Evolutionary conservation across 2,113 vertebrate genomes (phyloP).

Genomic region (Campylomormyrus tamandua): DNA sequence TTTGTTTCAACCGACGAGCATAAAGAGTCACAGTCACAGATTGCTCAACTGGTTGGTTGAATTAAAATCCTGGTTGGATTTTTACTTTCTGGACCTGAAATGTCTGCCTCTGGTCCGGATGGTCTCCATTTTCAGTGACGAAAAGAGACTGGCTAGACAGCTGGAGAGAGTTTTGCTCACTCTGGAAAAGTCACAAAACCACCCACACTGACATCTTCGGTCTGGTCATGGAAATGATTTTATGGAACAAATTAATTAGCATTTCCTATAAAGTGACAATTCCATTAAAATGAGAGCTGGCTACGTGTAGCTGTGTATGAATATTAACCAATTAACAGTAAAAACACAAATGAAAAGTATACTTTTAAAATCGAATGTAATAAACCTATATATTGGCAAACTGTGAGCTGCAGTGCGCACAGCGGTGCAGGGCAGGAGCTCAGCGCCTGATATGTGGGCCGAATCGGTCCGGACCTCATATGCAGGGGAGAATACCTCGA

Average conservation of each 20-base stretch:
- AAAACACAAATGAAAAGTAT: neutral
- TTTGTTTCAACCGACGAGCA: too few relatives aligned
- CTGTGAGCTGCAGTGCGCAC: neutral
- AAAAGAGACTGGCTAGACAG: neutral
- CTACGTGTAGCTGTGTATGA: neutral
- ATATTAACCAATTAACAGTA: neutral
- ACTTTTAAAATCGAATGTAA: neutral
- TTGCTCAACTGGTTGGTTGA: too few relatives aligned
- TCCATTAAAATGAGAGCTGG: neutral
- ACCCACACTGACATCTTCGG: neutral
- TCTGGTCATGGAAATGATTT: neutral
- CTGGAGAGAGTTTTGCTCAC: neutral
- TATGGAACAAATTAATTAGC: neutral
- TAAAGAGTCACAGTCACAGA: too few relatives aligned
- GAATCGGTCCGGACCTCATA: neutral
- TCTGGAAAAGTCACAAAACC: neutral
- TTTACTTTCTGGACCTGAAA: too few relatives aligned
- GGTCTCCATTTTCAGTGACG: neutral
- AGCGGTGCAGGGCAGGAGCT: neutral
- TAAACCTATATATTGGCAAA: neutral
- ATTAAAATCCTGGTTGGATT: too few relatives aligned
- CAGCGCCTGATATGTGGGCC: neutral
- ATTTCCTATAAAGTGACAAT: neutral
- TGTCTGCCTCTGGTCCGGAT: too few relatives aligned
- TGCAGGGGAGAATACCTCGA: neutral